Conservation (phyloP, 2,113 vertebrate genomes). For the Theristicus caerulescens region DNA sequence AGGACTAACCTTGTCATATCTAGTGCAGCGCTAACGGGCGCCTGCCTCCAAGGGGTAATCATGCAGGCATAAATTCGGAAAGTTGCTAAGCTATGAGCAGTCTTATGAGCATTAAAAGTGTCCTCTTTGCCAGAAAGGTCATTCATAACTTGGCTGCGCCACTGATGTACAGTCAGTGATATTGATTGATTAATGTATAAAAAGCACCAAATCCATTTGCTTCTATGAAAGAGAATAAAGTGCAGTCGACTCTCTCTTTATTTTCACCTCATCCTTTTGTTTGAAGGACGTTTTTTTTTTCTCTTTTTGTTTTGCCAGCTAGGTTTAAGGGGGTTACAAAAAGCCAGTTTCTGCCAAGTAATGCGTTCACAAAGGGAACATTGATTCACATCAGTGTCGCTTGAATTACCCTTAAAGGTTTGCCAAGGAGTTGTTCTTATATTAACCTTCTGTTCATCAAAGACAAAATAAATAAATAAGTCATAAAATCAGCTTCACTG, state of each 20-base stretch:
- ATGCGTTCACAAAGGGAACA: slow-evolving; percentile 93
- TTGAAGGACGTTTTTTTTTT: slow-evolving; percentile 84
- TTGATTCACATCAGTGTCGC: slow-evolving; percentile 96
- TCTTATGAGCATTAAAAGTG: slow-evolving; percentile 94
- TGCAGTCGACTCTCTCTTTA: slow-evolving; percentile 85
- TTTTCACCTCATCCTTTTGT: slow-evolving; percentile 98
- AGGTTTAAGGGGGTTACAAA: slow-evolving; percentile 93
- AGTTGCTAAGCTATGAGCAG: slow-evolving; percentile 93
- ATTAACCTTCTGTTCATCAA: slow-evolving; percentile 83
- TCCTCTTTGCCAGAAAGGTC: slow-evolving; percentile 98
- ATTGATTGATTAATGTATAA: slow-evolving; percentile 99
- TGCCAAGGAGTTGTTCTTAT: slow-evolving; percentile 90
- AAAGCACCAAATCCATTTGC: slow-evolving; percentile 99
- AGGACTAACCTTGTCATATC: slow-evolving; percentile 84
- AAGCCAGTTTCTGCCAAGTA: slow-evolving; percentile 96
- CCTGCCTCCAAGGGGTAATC: slow-evolving; percentile 87
- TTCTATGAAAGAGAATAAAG: slow-evolving; percentile 94
- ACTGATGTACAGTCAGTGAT: slow-evolving; percentile 99
- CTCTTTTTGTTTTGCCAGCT: slow-evolving; percentile 84
- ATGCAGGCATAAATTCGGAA: slow-evolving; percentile 87
- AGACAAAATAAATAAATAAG: slow-evolving; percentile 75
- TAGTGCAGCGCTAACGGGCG: slow-evolving; percentile 79
- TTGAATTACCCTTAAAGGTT: slow-evolving; percentile 93
- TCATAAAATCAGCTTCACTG: slow-evolving; percentile 60
- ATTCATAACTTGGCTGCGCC: slow-evolving; percentile 97